A percentile compares a stretch with the other conserved stretches of the same genome.
phyloP scores from a whole-genome alignment of 1,140 invertebrate genomes.

The Aricia agestis region DNA sequence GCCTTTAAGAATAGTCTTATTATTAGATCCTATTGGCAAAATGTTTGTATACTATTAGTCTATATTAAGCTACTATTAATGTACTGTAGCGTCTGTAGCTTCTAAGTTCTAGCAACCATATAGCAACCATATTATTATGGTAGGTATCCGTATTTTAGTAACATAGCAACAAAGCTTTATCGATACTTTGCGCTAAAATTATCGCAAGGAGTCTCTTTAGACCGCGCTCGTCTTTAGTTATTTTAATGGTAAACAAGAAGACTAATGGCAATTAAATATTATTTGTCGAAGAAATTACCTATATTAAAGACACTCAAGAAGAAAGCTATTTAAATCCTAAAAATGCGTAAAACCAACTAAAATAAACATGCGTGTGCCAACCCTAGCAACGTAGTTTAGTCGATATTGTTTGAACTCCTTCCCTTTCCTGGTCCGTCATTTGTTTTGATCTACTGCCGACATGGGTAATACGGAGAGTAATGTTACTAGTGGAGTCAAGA shows the following conservation, averaged over 20 bases:
- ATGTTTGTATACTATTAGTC: too few species aligned
- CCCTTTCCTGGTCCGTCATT: neutral
- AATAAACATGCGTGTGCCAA: neutral
- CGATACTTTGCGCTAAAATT: neutral
- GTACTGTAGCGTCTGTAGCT: too few species aligned
- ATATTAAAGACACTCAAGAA: too few species aligned
- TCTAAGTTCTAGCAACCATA: too few species aligned
- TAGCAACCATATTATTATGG: too few species aligned
- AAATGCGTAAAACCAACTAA: too few species aligned
- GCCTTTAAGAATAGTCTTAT: too few species aligned
- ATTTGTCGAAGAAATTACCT: too few species aligned
- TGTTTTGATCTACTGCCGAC: slow-evolving; percentile 17
- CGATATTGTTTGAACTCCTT: neutral
- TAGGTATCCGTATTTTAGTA: neutral
- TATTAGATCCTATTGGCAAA: too few species aligned
- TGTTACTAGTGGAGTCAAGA: slow-evolving; percentile 93
- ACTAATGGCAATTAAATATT: too few species aligned
- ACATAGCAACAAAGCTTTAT: neutral
- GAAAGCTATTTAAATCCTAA: neutral
- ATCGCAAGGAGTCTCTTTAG: too few species aligned
- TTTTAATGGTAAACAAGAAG: neutral
- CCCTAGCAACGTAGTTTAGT: neutral
- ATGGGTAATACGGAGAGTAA: slow-evolving; percentile 96
- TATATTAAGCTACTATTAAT: too few species aligned
- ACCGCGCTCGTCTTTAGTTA: neutral